Conservation (phyloP, 1,140 invertebrate species). For the Parapsyche elsis region DNA sequence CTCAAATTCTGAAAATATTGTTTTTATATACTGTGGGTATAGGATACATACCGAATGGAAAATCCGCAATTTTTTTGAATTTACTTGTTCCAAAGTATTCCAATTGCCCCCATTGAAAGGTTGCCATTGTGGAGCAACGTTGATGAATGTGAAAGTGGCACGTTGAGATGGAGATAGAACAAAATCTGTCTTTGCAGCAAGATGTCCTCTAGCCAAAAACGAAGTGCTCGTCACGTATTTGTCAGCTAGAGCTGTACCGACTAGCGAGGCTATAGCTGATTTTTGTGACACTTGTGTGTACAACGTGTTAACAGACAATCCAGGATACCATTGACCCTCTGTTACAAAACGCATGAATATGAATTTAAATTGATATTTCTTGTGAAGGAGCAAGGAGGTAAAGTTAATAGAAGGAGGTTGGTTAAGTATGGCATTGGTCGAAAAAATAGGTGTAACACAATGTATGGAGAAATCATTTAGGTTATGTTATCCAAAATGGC, state of each 20-base stretch:
- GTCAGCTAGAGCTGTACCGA: constrained; percentile 59
- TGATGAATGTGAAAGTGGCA: constrained; percentile 75
- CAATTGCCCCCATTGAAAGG: constrained; percentile 75
- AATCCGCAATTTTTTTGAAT: constrained; percentile 10
- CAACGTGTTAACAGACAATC: constrained; percentile 35
- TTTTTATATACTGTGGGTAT: not conserved
- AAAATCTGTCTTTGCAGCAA: constrained; percentile 76
- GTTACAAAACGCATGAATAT: not conserved
- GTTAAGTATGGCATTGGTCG: not conserved
- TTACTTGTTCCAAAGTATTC: constrained; percentile 65
- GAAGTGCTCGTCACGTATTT: constrained; percentile 60
- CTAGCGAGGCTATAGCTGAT: constrained; percentile 56
- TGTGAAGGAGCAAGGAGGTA: not conserved
- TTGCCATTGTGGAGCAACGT: constrained; percentile 75
- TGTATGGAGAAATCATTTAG: too few relatives aligned
- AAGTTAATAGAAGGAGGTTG: not conserved
- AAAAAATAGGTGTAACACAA: not conserved
- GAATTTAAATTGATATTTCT: too few relatives aligned
- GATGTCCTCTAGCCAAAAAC: constrained; percentile 72
- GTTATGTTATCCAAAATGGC: too few relatives aligned
- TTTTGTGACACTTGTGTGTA: constrained; percentile 53
- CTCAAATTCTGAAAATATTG: constrained; percentile 59
- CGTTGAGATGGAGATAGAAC: constrained; percentile 72
- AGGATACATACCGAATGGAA: too few relatives aligned
- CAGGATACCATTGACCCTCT: constrained; percentile 48